Base-by-base conservation (phyloP, 1,140 invertebrate genomes). In the Cotesia glomerata region DNA sequence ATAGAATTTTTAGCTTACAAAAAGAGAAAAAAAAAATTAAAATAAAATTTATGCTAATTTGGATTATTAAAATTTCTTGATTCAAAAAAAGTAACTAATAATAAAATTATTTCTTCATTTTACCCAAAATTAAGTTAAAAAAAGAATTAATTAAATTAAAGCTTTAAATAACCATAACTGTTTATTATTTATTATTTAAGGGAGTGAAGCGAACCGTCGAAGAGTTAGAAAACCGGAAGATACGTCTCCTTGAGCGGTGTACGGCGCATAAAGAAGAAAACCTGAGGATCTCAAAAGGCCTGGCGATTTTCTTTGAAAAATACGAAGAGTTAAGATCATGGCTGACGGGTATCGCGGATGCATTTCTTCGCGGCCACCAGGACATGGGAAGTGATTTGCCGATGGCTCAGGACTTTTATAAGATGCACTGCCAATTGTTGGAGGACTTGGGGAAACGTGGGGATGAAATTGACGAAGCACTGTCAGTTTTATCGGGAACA, bases 141-240 rank as follows among this genome's bases (percentile, higher is more conserved):
- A 18, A 18, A 1, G 18, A 18, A 18, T 18, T 4, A 54, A 45
- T 14, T 45, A 61, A 70, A n/a, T n/a, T n/a, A n/a, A n/a, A n/a
- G n/a, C n/a, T n/a, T n/a, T n/a, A n/a, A n/a, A n/a, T n/a, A n/a
- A n/a, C n/a, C n/a, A n/a, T n/a, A n/a, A n/a, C n/a, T n/a, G n/a
- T n/a, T 66, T 18, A 16, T 49, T 54, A 49, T 69, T 59, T 73
- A 65, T 1, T 63, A 16, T 76, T 45, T 51, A 67, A 90, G 87
- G 92, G 92, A 61, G 87, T 94, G 1, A 91, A 89, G 80, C 84
- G 88, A 67, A 89, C 87, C 3, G 89, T 95, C 5, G 91, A 93
- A 74, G 92, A 94, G 81, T 86, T 96, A 72, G 92, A 95, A 85
- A 91, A 92, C 75, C 89, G 91, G 66, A 93, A 94, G 83, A 90